Conservation (phyloP, 2,888 invertebrate genomes). For the Leptura quadrifasciata region DNA sequence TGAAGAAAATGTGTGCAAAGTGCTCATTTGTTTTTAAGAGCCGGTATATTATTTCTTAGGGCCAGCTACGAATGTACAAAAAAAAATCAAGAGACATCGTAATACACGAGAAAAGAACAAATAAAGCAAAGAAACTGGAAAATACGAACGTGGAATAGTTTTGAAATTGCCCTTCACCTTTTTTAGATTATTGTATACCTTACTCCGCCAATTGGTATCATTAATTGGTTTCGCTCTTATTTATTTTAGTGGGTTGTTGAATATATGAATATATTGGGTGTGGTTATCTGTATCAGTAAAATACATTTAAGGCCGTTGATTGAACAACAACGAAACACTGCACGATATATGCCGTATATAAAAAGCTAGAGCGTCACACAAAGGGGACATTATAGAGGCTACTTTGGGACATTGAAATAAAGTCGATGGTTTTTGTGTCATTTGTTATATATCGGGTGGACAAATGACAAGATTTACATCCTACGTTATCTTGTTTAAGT, state of each 20-base stretch:
- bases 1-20: too few relatives aligned
- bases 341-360: slow-evolving; percentile 21
- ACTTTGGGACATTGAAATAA: not conserved
- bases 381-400: not conserved
- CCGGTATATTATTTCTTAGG: not conserved
- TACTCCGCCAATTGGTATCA: slow-evolving; percentile 57
- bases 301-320: slow-evolving; percentile 52
- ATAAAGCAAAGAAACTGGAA: slow-evolving; percentile 32
- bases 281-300: slow-evolving; percentile 63
- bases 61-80: not conserved
- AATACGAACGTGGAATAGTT: slow-evolving; percentile 45
- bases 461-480: not conserved
- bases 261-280: slow-evolving; percentile 67
- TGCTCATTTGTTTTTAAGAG: too few relatives aligned
- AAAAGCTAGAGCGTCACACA: slow-evolving; percentile 1
- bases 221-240: slow-evolving; percentile 65
- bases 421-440: not conserved
- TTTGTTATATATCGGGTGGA: not conserved
- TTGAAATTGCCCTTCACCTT: slow-evolving; percentile 60
- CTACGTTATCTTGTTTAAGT: too few relatives aligned
- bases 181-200: slow-evolving; percentile 55
- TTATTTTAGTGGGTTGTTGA: slow-evolving; percentile 66
- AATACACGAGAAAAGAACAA: not conserved
- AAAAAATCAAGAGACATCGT: not conserved
- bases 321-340: slow-evolving; percentile 45